Percentiles rank a stretch among this genome's conserved stretches.
phyloP scores from a whole-genome alignment of 1,140 invertebrate species.

The Anthonomus grandis region DNA sequence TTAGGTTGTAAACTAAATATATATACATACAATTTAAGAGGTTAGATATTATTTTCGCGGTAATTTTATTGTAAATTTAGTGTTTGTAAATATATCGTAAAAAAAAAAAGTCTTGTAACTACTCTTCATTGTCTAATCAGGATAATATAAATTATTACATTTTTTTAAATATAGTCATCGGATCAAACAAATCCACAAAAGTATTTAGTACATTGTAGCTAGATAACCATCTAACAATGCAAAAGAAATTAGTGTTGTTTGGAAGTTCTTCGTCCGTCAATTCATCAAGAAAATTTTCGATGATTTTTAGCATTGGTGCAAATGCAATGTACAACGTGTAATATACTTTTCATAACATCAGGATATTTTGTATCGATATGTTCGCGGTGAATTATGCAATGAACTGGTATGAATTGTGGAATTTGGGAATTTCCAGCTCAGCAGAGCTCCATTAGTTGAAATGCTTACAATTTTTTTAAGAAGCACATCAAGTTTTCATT shows the following conservation, averaged over 20 bases:
- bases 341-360: slow-evolving; percentile 23
- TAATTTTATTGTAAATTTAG: slow-evolving; percentile 31
- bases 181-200: no score
- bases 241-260: no score
- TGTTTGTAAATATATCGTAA: slow-evolving; percentile 33
- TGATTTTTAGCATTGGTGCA: slow-evolving; percentile 19
- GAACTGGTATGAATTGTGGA: slow-evolving; percentile 11
- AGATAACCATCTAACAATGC: no score
- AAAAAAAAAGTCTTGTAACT: slow-evolving; percentile 32
- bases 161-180: no score
- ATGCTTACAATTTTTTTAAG: slow-evolving; percentile 11
- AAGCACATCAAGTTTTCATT: slow-evolving; percentile 7
- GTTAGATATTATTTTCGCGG: slow-evolving; percentile 27
- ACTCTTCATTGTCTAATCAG: slow-evolving; percentile 32
- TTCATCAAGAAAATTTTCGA: slow-evolving; percentile 30
- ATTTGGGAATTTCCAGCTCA: slow-evolving; percentile 10
- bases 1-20: slow-evolving; percentile 27
- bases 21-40: slow-evolving; percentile 15
- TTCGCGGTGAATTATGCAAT: slow-evolving; percentile 30
- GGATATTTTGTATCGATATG: slow-evolving; percentile 29
- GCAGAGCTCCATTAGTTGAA: slow-evolving; percentile 8
- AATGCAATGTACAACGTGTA: slow-evolving; percentile 20
- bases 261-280: no score
- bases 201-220: no score
- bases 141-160: no score